Percentiles rank a stretch among this genome's conserved stretches.
Evolutionary conservation across 2,888 invertebrate species (phyloP).

Genomic region (Drosophila mayaguana): DNA sequence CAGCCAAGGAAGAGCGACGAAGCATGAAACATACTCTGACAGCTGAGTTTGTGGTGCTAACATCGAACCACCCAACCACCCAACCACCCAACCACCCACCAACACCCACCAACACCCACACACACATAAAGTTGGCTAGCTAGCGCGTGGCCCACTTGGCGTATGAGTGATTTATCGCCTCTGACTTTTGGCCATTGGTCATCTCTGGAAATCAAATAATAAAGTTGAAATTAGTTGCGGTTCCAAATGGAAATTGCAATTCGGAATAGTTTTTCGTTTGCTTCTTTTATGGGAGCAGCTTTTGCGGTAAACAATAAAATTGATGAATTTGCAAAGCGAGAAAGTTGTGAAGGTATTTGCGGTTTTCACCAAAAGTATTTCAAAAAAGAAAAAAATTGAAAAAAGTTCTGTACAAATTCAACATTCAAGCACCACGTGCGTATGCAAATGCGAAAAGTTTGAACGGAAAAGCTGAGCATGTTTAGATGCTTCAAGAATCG

Average conservation of each 20-base stretch:
- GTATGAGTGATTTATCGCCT: conserved; percentile 73
- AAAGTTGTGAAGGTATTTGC: conserved; percentile 26
- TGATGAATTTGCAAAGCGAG: conserved; percentile 59
- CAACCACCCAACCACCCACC: neutral
- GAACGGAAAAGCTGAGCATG: neutral
- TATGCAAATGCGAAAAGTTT: conserved; percentile 12
- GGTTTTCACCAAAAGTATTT: conserved; percentile 12
- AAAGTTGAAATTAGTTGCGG: conserved; percentile 77
- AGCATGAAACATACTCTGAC: conserved; percentile 54
- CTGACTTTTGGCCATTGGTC: conserved; percentile 58
- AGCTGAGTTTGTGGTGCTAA: conserved; percentile 41
- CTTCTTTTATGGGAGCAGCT: conserved; percentile 1
- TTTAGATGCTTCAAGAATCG: neutral
- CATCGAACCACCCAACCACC: neutral
- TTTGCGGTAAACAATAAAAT: conserved; percentile 56
- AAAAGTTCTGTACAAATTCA: conserved; percentile 7
- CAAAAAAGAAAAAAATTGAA: neutral
- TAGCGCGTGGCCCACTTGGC: conserved; percentile 53
- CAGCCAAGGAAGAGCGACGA: conserved; percentile 34
- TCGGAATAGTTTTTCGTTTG: conserved; percentile 51
- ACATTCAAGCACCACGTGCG: conserved; percentile 1
- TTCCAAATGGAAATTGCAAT: conserved; percentile 63
- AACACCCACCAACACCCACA: neutral
- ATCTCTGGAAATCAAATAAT: conserved; percentile 64
- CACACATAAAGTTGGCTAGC: conserved; percentile 1